These are phyloP conservation scores for Polypedilum pembai DNA, from an alignment of 1,140 invertebrate genomes.

Conservation along the genomic window DNA sequence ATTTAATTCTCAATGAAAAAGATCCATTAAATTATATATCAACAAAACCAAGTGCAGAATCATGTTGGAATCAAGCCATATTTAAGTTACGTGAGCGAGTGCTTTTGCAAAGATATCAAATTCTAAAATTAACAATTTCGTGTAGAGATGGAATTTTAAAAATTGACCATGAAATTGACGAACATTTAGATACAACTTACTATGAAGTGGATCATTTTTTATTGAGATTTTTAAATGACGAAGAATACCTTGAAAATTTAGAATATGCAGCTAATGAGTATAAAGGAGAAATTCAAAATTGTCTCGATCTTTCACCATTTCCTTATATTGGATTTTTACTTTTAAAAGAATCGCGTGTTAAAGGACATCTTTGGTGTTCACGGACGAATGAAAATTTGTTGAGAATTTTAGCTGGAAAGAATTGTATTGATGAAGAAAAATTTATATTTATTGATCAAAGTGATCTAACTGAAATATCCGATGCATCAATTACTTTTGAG, in stretches of 20 bases:
- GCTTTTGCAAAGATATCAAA: conserved; percentile 40
- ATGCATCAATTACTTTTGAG: conserved; percentile 42
- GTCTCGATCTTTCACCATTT: conserved; percentile 45
- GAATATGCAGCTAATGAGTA: conserved; percentile 39
- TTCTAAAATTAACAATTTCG: conserved; percentile 43
- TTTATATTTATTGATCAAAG: conserved; percentile 40
- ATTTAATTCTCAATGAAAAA: conserved; percentile 59
- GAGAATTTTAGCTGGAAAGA: conserved; percentile 40
- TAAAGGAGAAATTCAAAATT: conserved; percentile 40
- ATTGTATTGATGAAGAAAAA: conserved; percentile 40
- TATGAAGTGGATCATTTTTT: conserved; percentile 44
- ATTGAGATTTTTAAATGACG: conserved; percentile 51
- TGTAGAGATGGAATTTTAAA: conserved; percentile 40
- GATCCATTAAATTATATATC: conserved; percentile 49
- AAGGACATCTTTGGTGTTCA: conserved; percentile 40
- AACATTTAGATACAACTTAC: conserved; percentile 35
- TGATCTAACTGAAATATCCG: conserved; percentile 35
- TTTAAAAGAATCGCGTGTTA: conserved; percentile 41
- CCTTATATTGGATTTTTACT: conserved; percentile 47
- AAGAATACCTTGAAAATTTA: conserved; percentile 43
- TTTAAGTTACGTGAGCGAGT: conserved; percentile 49
- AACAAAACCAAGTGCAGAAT: conserved; percentile 44
- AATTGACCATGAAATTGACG: conserved; percentile 31
- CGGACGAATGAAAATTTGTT: conserved; percentile 42
- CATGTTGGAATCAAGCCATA: conserved; percentile 70